These are phyloP conservation scores for Eupristina koningsbergeri DNA, from an alignment of 1,140 invertebrate species.

Conservation along the genomic window DNA sequence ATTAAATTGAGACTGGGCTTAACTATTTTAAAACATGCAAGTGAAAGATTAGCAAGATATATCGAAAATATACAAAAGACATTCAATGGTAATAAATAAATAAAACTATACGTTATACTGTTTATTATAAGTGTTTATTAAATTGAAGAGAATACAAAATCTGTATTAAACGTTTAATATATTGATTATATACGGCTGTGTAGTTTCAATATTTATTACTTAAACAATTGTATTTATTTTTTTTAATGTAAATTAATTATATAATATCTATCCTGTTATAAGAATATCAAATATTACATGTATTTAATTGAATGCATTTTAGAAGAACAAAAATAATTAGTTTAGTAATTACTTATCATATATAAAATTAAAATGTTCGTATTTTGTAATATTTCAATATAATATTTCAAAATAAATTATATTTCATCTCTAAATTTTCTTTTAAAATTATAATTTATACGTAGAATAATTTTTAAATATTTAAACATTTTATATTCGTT, in stretches of 20 bases:
- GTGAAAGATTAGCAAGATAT: constrained; percentile 73
- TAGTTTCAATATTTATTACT: background rate
- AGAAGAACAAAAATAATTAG: background rate
- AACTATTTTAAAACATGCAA: constrained; percentile 72
- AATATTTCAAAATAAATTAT: background rate
- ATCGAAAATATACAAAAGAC: constrained; percentile 72
- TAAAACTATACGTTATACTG: background rate
- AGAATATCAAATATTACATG: background rate
- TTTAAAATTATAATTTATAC: background rate
- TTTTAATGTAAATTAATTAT: background rate
- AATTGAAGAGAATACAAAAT: background rate
- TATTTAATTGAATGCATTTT: background rate
- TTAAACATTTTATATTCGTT: background rate
- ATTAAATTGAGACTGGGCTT: constrained; percentile 73
- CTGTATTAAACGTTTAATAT: constrained; percentile 7
- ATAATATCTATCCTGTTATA: constrained; percentile 5
- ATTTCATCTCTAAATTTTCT: background rate
- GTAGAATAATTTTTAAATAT: background rate
- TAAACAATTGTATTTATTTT: background rate
- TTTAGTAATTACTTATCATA: background rate
- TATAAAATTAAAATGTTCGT: background rate
- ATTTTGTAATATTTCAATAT: background rate
- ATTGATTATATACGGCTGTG: constrained; percentile 26
- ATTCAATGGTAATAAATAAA: constrained; percentile 64
- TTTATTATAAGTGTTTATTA: background rate